Evolutionary conservation across 64 coral and sea anemone genomes (phyloP).

Genomic region (Stylophora pistillata): DNA sequence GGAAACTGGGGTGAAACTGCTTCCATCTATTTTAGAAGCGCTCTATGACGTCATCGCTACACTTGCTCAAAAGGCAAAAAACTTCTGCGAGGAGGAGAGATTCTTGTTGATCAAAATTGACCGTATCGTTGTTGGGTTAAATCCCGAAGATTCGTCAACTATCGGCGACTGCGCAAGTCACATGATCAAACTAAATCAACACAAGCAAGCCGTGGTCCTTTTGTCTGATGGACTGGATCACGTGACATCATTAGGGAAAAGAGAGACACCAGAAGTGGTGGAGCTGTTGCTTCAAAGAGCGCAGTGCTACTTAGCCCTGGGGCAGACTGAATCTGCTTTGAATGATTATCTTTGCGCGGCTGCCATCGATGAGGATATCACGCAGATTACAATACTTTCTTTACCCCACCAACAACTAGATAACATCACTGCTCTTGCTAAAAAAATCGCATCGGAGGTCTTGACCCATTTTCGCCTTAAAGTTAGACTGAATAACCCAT

Average conservation of each 20-base stretch:
- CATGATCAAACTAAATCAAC: conserved; percentile 54
- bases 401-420: conserved; percentile 38
- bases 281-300: conserved; percentile 70
- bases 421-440: conserved; percentile 40
- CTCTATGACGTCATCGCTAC: conserved; percentile 65
- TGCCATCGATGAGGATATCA: conserved; percentile 61
- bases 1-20: conserved; percentile 46
- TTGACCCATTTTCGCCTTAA: conserved; percentile 62
- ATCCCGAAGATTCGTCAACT: conserved; percentile 18
- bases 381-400: conserved; percentile 40
- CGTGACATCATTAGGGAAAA: conserved; percentile 8
- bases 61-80: conserved; percentile 39
- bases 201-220: conserved; percentile 63
- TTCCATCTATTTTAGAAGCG: conserved; percentile 55
- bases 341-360: conserved; percentile 68
- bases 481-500: conserved; percentile 52
- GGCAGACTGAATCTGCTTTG: conserved; percentile 56
- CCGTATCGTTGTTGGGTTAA: conserved; percentile 70
- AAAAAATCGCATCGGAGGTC: conserved; percentile 56
- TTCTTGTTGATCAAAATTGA: conserved; percentile 59
- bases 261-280: conserved; percentile 11
- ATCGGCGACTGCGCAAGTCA: conserved; percentile 48
- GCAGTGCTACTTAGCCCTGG: conserved; percentile 56
- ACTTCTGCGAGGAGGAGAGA: conserved; percentile 20
- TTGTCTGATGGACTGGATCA: conserved; percentile 66